These are phyloP conservation scores for Typhlichthys eigenmanni DNA, from an alignment of 2,797 vertebrate species.

Conservation along the genomic window DNA sequence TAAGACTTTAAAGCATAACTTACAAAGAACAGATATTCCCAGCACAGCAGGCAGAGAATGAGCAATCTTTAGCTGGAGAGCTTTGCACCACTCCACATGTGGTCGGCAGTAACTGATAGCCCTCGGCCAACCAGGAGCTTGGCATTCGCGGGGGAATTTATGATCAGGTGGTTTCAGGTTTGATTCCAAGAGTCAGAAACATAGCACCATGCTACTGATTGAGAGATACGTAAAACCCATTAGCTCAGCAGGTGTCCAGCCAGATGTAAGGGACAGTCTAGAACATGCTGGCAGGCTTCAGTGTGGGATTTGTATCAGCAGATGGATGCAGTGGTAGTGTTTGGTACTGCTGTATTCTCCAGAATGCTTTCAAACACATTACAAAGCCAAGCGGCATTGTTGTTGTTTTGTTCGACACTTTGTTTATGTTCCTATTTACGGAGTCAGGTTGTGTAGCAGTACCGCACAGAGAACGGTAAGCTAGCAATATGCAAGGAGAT, in stretches of 20 bases:
- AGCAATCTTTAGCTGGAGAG: slow-evolving; percentile 48
- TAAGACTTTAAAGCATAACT: slow-evolving; percentile 5
- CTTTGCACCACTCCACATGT: slow-evolving; percentile 41
- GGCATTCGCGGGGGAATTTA: slow-evolving; percentile 62
- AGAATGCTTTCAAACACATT: no score
- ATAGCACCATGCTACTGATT: slow-evolving; percentile 49
- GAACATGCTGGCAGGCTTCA: slow-evolving; percentile 39
- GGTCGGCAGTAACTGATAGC: slow-evolving; percentile 53
- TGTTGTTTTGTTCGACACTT: no score
- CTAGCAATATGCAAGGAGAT: no score
- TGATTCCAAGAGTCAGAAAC: slow-evolving; percentile 60
- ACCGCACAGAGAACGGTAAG: no score
- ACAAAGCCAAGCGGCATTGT: no score
- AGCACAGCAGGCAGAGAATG: slow-evolving; percentile 34
- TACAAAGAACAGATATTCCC: slow-evolving; percentile 27
- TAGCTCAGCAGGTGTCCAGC: slow-evolving; percentile 67
- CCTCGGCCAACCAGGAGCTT: slow-evolving; percentile 49
- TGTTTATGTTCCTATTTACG: no score
- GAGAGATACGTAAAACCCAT: slow-evolving; percentile 55
- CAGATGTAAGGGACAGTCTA: slow-evolving; percentile 34
- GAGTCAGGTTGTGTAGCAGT: no score
- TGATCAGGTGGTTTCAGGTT: slow-evolving; percentile 62
- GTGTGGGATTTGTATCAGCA: slow-evolving; percentile 31
- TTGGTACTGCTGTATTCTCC: slow-evolving; percentile 15
- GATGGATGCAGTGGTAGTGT: slow-evolving; percentile 14